phyloP scores from a whole-genome alignment of 1,140 invertebrate genomes.

The Oedothorax gibbosus region DNA sequence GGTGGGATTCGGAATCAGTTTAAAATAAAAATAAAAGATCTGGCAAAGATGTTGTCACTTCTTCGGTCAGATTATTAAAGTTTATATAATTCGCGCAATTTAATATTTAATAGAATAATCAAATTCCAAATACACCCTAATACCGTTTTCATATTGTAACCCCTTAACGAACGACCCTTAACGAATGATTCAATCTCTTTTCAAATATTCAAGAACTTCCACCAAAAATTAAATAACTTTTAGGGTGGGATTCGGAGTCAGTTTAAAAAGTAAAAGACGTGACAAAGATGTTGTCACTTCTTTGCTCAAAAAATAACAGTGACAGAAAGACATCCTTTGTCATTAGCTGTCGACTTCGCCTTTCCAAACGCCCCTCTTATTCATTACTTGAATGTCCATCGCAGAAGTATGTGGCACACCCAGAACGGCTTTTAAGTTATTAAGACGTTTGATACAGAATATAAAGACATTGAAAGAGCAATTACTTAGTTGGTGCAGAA shows the following conservation, averaged over 20 bases:
- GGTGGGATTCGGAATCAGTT: no score
- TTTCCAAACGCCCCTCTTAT: constrained; percentile 32
- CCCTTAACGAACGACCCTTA: no score
- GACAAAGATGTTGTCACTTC: constrained; percentile 38
- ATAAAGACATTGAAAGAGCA: constrained; percentile 8
- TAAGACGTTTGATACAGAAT: constrained; percentile 42
- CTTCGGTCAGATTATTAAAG: not conserved
- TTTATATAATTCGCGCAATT: no score
- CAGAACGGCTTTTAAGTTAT: constrained; percentile 52
- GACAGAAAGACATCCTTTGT: constrained; percentile 29
- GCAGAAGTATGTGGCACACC: constrained; percentile 48
- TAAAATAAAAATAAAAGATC: constrained; percentile 30
- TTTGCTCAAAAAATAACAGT: constrained; percentile 7
- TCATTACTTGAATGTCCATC: constrained; percentile 32
- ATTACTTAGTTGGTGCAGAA: constrained; percentile 22
- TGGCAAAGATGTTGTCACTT: constrained; percentile 40
- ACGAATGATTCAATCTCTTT: no score
- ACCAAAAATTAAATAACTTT: no score
- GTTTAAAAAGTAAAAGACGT: constrained; percentile 21
- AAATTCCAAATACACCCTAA: no score
- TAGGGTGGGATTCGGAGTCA: not conserved
- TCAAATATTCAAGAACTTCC: no score
- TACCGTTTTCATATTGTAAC: no score
- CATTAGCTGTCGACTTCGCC: constrained; percentile 39
- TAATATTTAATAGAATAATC: no score